phyloP scores from a whole-genome alignment of 2,113 vertebrate species.

The Tenebrosternarchus preto region DNA sequence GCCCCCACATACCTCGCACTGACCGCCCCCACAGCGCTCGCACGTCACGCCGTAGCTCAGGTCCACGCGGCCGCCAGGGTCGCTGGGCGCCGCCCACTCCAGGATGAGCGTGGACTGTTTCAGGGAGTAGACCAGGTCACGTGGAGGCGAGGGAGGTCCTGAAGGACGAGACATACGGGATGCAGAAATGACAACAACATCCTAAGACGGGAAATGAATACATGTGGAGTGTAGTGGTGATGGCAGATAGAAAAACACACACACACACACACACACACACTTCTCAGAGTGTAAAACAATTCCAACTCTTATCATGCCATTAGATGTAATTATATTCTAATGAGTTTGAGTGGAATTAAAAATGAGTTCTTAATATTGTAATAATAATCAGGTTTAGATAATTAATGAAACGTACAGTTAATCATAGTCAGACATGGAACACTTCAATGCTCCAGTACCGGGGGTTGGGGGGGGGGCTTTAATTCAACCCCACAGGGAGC shows the following conservation, averaged over 20 bases:
- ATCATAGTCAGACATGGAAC: too few relatives aligned
- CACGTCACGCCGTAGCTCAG: constrained; percentile 89
- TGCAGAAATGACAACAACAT: neutral
- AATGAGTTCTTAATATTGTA: constrained; percentile 18
- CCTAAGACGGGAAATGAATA: too few relatives aligned
- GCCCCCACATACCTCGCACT: constrained; percentile 83
- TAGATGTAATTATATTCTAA: neutral
- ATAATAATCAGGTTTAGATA: constrained; percentile 8
- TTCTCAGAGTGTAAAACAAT: too few relatives aligned
- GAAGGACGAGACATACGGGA: neutral
- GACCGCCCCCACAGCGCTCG: constrained; percentile 68
- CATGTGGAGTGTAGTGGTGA: too few relatives aligned
- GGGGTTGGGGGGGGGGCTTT: too few relatives aligned
- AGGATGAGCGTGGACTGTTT: constrained; percentile 85
- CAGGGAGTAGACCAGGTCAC: constrained; percentile 84
- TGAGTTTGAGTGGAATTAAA: neutral
- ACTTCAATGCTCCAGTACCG: too few relatives aligned
- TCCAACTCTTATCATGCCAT: neutral
- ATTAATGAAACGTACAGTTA: too few relatives aligned
- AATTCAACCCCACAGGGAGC: too few relatives aligned
- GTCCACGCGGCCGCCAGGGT: constrained; percentile 83
- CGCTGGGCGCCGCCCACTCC: constrained; percentile 81
- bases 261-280: too few relatives aligned
- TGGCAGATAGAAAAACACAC: too few relatives aligned
- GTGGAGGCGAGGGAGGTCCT: constrained; percentile 89